Conservation (phyloP, 2,113 vertebrate species). For the Terrapene triunguis region DNA sequence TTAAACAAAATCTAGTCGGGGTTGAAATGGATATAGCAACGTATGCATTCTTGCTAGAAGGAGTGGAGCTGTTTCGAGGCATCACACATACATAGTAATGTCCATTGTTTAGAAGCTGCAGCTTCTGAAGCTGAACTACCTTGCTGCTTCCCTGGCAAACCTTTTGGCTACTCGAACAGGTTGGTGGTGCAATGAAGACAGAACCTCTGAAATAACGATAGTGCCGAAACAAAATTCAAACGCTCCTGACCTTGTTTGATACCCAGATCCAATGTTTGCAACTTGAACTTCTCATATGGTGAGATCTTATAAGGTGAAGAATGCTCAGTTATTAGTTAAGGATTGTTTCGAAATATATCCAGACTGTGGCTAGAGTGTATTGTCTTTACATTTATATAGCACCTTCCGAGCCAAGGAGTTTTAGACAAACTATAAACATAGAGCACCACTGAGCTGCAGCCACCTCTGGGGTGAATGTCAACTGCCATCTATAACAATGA, state of each 20-base stretch:
- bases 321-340: neutral
- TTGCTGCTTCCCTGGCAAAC: constrained; percentile 38
- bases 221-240: neutral
- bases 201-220: neutral
- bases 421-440: neutral
- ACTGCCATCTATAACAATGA: neutral
- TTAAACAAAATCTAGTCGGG: neutral
- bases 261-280: neutral
- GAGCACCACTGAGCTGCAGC: neutral
- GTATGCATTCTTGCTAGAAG: neutral
- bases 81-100: neutral
- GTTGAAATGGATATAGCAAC: neutral
- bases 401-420: neutral
- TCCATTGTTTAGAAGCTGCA: constrained; percentile 20
- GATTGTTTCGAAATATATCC: neutral
- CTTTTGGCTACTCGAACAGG: neutral
- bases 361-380: neutral
- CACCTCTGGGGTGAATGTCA: neutral
- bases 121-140: constrained; percentile 3
- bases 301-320: neutral
- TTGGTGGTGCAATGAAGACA: neutral
- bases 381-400: neutral
- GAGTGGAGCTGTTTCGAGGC: neutral
- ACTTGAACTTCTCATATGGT: neutral
- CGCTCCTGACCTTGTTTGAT: neutral